phyloP scores from a whole-genome alignment of 2,888 invertebrate genomes.

The Xiphydria camelus region DNA sequence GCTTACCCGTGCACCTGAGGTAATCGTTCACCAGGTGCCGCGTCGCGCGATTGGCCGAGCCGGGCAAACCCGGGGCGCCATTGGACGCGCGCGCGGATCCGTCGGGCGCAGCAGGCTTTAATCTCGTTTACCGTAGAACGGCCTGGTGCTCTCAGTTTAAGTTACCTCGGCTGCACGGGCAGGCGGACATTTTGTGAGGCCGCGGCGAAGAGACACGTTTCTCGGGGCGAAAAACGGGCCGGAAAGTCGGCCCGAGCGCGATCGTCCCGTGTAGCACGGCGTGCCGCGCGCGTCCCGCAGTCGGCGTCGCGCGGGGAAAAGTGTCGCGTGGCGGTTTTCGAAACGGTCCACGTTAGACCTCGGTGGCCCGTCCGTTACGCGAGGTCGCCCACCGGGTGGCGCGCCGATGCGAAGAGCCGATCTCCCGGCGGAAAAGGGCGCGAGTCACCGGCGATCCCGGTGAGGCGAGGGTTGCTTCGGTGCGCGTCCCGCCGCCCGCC shows the following conservation, averaged over 20 bases:
- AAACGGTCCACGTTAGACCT: background rate
- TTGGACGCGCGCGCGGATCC: conserved; percentile 28
- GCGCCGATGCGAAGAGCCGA: background rate
- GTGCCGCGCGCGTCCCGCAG: background rate
- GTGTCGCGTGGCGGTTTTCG: background rate
- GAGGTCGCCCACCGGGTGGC: background rate
- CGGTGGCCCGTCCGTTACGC: background rate
- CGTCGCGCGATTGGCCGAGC: conserved; percentile 14
- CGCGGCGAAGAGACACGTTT: conserved; percentile 1
- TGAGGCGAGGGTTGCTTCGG: no score
- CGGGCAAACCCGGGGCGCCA: conserved; percentile 8
- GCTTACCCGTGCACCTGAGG: conserved; percentile 40
- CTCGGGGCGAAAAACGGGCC: background rate
- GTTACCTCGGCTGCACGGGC: conserved; percentile 50
- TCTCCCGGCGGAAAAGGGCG: background rate
- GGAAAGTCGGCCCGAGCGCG: background rate
- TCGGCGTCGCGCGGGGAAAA: background rate
- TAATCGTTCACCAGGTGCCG: conserved; percentile 44
- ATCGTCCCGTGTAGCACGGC: background rate
- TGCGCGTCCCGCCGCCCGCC: no score
- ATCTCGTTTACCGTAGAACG: conserved; percentile 54
- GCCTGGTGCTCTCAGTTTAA: conserved; percentile 50
- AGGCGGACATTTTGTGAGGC: conserved; percentile 37
- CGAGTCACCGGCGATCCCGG: no score
- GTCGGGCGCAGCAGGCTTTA: conserved; percentile 37